Conservation (phyloP, 1,140 invertebrate species). For the Bombyx mandarina region DNA sequence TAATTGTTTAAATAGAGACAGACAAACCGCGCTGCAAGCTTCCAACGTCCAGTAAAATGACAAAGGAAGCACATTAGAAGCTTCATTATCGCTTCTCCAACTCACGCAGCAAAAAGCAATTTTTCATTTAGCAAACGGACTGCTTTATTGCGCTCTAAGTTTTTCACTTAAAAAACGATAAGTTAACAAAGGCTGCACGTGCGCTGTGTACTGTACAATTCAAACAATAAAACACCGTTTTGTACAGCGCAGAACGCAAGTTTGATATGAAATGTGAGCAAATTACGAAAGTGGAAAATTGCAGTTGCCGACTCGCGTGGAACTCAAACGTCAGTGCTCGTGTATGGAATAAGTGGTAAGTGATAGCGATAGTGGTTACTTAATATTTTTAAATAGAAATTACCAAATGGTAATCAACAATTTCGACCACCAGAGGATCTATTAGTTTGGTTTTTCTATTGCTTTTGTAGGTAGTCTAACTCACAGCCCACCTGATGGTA, state of each 20-base stretch:
- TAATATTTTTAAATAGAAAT: not conserved
- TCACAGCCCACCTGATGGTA: too few relatives aligned
- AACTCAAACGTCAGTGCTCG: slow-evolving; percentile 9
- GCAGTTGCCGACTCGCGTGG: slow-evolving; percentile 6
- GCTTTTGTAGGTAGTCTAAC: too few relatives aligned
- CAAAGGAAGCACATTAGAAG: too few relatives aligned
- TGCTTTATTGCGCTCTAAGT: not conserved
- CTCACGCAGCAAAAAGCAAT: too few relatives aligned
- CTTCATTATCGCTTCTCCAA: too few relatives aligned
- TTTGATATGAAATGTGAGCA: slow-evolving; percentile 11
- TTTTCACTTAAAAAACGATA: not conserved
- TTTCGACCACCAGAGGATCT: too few relatives aligned
- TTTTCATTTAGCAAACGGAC: too few relatives aligned
- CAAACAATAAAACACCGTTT: slow-evolving; percentile 1
- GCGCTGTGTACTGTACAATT: not conserved
- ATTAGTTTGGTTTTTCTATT: too few relatives aligned
- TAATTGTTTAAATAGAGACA: too few relatives aligned
- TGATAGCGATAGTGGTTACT: not conserved
- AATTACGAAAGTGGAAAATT: slow-evolving; percentile 15
- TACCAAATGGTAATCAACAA: not conserved
- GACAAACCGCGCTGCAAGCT: too few relatives aligned
- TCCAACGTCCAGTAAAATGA: too few relatives aligned
- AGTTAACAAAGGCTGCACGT: not conserved
- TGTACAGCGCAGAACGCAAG: slow-evolving; percentile 1
- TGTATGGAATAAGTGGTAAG: not conserved